Percentiles rank a stretch among this genome's conserved stretches.
Conservation (phyloP, 2,113 vertebrate genomes). For the Fregata magnificens region DNA sequence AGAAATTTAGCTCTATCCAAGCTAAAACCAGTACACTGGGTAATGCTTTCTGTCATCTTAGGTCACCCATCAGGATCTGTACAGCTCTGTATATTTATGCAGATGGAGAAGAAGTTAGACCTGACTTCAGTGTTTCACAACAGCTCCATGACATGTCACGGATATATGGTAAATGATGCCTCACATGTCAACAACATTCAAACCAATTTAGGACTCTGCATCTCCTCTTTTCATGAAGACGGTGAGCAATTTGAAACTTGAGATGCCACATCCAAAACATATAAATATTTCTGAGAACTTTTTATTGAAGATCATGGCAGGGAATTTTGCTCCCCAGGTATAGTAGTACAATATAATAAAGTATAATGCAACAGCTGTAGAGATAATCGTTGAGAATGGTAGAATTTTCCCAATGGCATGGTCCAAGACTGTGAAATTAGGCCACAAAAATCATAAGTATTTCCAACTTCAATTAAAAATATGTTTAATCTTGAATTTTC, state of each 20-base stretch:
- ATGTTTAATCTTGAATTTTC: not conserved
- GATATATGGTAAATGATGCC: not conserved
- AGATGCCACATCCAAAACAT: not conserved
- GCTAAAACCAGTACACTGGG: too few species aligned
- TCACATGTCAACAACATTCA: not conserved
- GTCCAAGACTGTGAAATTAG: not conserved
- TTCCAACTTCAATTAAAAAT: not conserved
- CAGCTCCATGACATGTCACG: not conserved
- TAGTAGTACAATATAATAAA: not conserved
- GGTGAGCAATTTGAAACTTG: not conserved
- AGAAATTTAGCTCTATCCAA: too few species aligned
- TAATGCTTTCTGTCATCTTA: too few species aligned
- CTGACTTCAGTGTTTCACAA: accelerated
- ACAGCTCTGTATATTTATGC: not conserved
- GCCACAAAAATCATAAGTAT: not conserved
- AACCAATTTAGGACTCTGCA: not conserved
- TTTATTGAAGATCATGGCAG: not conserved
- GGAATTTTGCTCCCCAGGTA: not conserved
- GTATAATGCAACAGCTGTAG: not conserved
- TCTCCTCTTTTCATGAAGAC: not conserved
- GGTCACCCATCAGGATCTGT: not conserved
- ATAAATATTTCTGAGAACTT: not conserved
- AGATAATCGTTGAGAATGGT: not conserved
- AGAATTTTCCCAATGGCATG: not conserved
- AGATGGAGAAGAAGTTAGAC: not conserved